A percentile compares a stretch with the other conserved stretches of the same genome.
These are phyloP conservation scores for Agriopis marginaria DNA, from an alignment of 2,888 invertebrate species.

Conservation along the genomic window DNA sequence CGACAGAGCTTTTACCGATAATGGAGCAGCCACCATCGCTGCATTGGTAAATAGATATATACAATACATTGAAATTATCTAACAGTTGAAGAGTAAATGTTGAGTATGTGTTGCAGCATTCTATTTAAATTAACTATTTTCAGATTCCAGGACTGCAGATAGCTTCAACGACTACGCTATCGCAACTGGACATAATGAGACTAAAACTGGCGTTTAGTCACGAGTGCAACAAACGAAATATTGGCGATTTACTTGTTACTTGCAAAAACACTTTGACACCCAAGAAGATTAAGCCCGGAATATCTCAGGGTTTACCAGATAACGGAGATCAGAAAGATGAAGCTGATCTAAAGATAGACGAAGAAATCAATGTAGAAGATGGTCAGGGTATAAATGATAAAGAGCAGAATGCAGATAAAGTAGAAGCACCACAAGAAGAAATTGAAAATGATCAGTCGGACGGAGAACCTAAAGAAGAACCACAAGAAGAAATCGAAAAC, in stretches of 20 bases:
- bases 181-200: slow-evolving; percentile 70
- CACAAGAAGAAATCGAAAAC: no score
- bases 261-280: slow-evolving; percentile 56
- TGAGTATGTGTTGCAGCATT: background rate
- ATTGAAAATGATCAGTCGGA: no score
- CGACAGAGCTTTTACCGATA: slow-evolving; percentile 67
- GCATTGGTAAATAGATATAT: slow-evolving; percentile 58
- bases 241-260: slow-evolving; percentile 58
- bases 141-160: slow-evolving; percentile 67
- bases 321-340: background rate
- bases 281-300: background rate
- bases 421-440: background rate
- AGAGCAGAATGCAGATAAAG: background rate
- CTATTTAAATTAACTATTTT: slow-evolving; percentile 23
- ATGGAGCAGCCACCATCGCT: slow-evolving; percentile 68
- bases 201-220: slow-evolving; percentile 64
- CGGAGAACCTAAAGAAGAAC: no score
- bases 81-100: background rate
- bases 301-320: background rate
- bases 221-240: slow-evolving; percentile 70
- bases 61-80: background rate
- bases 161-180: slow-evolving; percentile 59
- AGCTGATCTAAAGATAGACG: background rate
- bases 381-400: background rate
- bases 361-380: background rate